Base-by-base conservation (phyloP, 2,888 invertebrate genomes). In the Drosophila anceps region DNA sequence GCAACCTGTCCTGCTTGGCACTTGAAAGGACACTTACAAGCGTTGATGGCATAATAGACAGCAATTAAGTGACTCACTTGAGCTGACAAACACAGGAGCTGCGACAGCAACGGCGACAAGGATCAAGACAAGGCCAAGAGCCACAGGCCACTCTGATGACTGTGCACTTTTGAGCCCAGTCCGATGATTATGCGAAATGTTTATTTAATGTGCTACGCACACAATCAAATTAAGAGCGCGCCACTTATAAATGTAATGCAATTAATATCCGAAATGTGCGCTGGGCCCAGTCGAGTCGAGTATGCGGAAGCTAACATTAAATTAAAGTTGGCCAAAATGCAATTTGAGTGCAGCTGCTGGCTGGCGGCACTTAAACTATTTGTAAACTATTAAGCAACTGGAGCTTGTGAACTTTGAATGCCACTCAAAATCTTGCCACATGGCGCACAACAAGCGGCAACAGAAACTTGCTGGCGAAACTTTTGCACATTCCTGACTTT, bases 31-130 rank as follows among this genome's bases (percentile, higher is more conserved):
- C 75, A 84, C 85, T 82, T 68, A 57, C 71, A 77, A 70, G 84
- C 89, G 86, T 86, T 87, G 84, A 84, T 89, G 89, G 77, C 82
- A 79, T 87, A 87, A 89, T 87, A 81, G 89, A 84, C 84, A 81
- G 89, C 87, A 87, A 87, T 87, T 87, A 87, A 87, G 74, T 79
- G 82, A 77, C 64, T 65, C 81, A 83, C 89, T 87, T 76, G 72
- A 87, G 86, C 77, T 79, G 79, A 73, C 84, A 85, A 81, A 72
- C 76, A 70, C 82, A 84, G 50, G n/a, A 58, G 43, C 73, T 33
- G 31, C 10, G 41, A 18, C 50, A 24, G 24, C 24, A 24, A 24
- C 24, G 18, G 33, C 10, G 37, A 33, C 50, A 51, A n/a, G 41
- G 63, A 43, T 31, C 29, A 41, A 15, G 62, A 39, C 61, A 51